Conservation (phyloP, 2,113 vertebrate species). For the Onychorhynchus coronatus region DNA sequence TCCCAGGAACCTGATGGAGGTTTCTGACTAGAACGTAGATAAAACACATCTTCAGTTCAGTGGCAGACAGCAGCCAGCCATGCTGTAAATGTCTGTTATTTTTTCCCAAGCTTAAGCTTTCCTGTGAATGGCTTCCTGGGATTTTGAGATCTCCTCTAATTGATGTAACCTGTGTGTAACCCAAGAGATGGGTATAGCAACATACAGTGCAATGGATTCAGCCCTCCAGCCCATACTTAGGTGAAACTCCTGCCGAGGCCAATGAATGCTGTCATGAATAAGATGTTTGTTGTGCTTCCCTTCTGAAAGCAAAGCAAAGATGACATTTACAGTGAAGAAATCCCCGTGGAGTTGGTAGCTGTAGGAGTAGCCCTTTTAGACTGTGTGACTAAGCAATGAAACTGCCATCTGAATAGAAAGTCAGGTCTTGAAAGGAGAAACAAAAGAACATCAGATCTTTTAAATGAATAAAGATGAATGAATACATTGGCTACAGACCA, state of each 20-base stretch:
- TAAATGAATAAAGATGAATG: conserved; percentile 56
- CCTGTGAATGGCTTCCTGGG: background rate
- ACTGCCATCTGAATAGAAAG: conserved; percentile 12
- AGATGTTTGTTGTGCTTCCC: background rate
- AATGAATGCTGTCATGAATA: background rate
- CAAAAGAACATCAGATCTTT: conserved; percentile 44
- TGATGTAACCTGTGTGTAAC: background rate
- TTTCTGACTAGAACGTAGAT: background rate
- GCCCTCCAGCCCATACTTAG: background rate
- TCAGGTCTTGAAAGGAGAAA: conserved; percentile 15
- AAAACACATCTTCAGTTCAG: background rate
- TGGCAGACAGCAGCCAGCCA: background rate
- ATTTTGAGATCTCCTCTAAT: background rate
- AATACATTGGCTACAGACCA: conserved; percentile 35
- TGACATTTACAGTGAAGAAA: conserved; percentile 17
- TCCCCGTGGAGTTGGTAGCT: background rate
- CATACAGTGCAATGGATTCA: background rate
- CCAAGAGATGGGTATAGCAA: background rate
- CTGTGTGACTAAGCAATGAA: conserved; percentile 10
- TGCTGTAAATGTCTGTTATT: background rate
- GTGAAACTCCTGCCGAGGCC: background rate
- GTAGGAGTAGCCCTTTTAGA: conserved; percentile 1
- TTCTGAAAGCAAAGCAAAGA: conserved; percentile 25
- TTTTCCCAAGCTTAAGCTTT: background rate
- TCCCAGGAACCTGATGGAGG: background rate